Conservation (phyloP, 2,797 vertebrate genomes). For the Falco berigora region DNA sequence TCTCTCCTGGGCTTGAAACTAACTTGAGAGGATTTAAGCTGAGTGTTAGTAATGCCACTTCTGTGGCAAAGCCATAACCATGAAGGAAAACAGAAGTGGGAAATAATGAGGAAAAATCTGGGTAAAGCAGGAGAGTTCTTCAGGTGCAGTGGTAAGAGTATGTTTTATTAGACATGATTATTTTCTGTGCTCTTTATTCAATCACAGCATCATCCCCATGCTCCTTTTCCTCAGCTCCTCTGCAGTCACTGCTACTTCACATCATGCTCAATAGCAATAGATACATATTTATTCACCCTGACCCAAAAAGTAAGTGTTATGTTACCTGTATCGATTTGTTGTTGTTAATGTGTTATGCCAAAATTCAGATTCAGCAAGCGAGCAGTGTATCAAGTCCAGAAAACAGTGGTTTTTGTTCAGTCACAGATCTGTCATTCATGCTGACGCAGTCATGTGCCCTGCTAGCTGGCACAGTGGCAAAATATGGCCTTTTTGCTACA, state of each 20-base stretch:
- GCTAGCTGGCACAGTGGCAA: background rate
- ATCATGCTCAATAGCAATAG: background rate
- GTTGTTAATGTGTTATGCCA: background rate
- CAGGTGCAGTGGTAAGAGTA: background rate
- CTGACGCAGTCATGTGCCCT: background rate
- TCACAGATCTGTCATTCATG: background rate
- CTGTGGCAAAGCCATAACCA: background rate
- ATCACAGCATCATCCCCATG: background rate
- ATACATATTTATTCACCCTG: background rate
- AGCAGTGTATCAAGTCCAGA: background rate
- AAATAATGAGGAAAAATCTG: conserved; percentile 19
- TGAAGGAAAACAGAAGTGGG: conserved; percentile 8
- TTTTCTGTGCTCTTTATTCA: conserved; percentile 30
- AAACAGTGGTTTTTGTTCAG: background rate
- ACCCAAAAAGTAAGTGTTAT: background rate
- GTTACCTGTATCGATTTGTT: background rate
- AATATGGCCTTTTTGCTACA: background rate
- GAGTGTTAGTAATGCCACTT: background rate
- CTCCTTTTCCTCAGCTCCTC: background rate
- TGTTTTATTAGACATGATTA: conserved; percentile 14
- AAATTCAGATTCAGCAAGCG: background rate
- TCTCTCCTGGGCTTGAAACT: background rate
- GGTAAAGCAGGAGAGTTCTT: conserved; percentile 16
- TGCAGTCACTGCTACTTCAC: background rate
- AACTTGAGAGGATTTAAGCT: conserved; percentile 6